phyloP scores from a whole-genome alignment of 2,888 invertebrate species.

The Eretmocerus hayati region DNA sequence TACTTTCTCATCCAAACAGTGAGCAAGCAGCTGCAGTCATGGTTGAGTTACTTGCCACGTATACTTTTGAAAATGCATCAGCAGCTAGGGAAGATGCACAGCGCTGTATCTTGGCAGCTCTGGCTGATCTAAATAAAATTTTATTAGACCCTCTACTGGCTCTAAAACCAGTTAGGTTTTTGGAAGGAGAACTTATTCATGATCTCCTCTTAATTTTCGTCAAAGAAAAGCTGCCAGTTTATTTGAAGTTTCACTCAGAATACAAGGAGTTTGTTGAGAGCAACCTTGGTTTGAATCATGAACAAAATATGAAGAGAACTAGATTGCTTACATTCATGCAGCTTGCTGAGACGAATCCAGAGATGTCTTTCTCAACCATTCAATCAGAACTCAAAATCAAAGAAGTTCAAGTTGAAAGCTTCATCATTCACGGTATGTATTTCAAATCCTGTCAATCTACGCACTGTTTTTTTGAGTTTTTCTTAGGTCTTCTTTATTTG shows the following conservation, averaged over 20 bases:
- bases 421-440: slow-evolving; percentile 83
- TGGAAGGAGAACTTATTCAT: slow-evolving; percentile 92
- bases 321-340: slow-evolving; percentile 95
- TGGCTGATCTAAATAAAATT: slow-evolving; percentile 93
- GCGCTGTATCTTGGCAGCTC: slow-evolving; percentile 88
- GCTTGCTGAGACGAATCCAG: slow-evolving; percentile 86
- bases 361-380: slow-evolving; percentile 86
- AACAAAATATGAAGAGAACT: slow-evolving; percentile 95
- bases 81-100: slow-evolving; percentile 95
- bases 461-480: too few relatives aligned
- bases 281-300: slow-evolving; percentile 69
- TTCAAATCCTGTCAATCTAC: too few relatives aligned
- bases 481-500: too few relatives aligned
- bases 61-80: slow-evolving; percentile 94
- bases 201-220: slow-evolving; percentile 92
- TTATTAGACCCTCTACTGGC: slow-evolving; percentile 88
- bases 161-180: slow-evolving; percentile 88
- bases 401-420: slow-evolving; percentile 86
- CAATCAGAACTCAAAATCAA: slow-evolving; percentile 81
- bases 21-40: slow-evolving; percentile 92
- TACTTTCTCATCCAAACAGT: slow-evolving; percentile 51
- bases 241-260: slow-evolving; percentile 84
- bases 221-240: slow-evolving; percentile 85
- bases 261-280: slow-evolving; percentile 84
- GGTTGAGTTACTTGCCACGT: slow-evolving; percentile 93